A percentile compares a stretch with the other conserved stretches of the same genome.
These are phyloP conservation scores for Sympetrum striolatum DNA, from an alignment of 2,888 invertebrate species.

Conservation along the genomic window DNA sequence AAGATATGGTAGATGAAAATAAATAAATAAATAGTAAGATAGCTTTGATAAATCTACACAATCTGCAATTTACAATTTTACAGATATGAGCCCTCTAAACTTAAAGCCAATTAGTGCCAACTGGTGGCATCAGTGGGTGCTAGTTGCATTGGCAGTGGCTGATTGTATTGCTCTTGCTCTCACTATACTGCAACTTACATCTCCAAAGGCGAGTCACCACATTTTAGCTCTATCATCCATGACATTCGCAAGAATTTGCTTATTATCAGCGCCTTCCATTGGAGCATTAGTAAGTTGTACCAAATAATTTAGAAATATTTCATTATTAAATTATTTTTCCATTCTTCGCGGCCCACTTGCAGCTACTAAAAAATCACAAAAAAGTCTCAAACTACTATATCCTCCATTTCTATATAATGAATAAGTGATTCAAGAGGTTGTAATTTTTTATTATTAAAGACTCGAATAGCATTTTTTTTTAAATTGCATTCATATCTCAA, in stretches of 20 bases:
- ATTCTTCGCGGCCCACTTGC: too few species aligned
- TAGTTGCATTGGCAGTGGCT: slow-evolving; percentile 47
- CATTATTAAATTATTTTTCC: too few species aligned
- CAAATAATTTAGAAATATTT: neutral
- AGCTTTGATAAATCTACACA: too few species aligned
- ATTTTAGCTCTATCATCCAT: slow-evolving; percentile 46
- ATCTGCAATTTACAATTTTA: neutral
- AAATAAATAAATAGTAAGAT: too few species aligned
- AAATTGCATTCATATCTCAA: too few species aligned
- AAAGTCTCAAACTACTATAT: too few species aligned
- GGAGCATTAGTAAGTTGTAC: slow-evolving; percentile 45
- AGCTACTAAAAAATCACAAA: too few species aligned
- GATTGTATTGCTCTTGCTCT: slow-evolving; percentile 48
- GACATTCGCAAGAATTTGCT: slow-evolving; percentile 47
- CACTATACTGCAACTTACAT: slow-evolving; percentile 47
- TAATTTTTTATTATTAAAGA: too few species aligned
- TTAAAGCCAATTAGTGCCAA: neutral
- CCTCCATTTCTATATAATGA: too few species aligned
- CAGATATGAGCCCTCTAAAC: neutral
- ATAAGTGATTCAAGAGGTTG: too few species aligned
- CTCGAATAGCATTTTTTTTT: too few species aligned
- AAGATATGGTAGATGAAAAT: too few species aligned
- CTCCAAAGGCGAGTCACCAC: slow-evolving; percentile 28
- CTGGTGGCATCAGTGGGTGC: slow-evolving; percentile 43
- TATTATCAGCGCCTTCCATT: slow-evolving; percentile 48